phyloP scores from a whole-genome alignment of 1,140 invertebrate genomes.

The Zaprionus taronus region DNA sequence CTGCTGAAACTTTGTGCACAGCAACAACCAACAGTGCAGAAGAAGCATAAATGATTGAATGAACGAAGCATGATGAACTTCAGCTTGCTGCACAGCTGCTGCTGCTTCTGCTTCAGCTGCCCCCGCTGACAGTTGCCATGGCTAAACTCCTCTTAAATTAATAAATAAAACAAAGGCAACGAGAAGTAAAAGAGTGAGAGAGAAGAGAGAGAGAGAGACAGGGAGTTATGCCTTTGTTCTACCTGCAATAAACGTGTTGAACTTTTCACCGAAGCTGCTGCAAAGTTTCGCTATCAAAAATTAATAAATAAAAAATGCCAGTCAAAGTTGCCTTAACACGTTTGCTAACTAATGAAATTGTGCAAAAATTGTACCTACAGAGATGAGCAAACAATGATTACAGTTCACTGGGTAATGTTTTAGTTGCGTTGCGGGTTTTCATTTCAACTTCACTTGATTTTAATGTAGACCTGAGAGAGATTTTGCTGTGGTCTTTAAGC shows the following conservation, averaged over 20 bases:
- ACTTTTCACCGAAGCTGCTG: not conserved
- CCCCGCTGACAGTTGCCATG: slow-evolving; percentile 23
- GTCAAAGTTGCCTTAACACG: not conserved
- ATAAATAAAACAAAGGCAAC: slow-evolving; percentile 1
- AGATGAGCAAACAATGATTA: not conserved
- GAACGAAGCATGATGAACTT: slow-evolving; percentile 28
- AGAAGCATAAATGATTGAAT: slow-evolving; percentile 11
- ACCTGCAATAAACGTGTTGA: not conserved
- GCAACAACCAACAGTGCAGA: not conserved
- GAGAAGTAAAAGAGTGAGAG: not conserved
- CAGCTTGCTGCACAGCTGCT: not conserved
- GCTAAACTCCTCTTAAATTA: slow-evolving; percentile 29
- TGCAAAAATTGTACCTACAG: not conserved
- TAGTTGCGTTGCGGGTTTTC: not conserved
- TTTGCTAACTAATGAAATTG: not conserved
- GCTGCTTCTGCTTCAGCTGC: not conserved
- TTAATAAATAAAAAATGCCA: slow-evolving; percentile 3
- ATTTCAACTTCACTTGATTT: not conserved
- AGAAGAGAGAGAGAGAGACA: not conserved
- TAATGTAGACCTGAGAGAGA: not conserved
- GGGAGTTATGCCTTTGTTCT: not conserved
- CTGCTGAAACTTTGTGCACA: not conserved
- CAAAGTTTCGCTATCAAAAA: not conserved
- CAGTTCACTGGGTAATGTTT: not conserved
- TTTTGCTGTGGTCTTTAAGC: not conserved